Evolutionary conservation across 2,888 invertebrate species (phyloP).

Genomic region (Latheticus oryzae): DNA sequence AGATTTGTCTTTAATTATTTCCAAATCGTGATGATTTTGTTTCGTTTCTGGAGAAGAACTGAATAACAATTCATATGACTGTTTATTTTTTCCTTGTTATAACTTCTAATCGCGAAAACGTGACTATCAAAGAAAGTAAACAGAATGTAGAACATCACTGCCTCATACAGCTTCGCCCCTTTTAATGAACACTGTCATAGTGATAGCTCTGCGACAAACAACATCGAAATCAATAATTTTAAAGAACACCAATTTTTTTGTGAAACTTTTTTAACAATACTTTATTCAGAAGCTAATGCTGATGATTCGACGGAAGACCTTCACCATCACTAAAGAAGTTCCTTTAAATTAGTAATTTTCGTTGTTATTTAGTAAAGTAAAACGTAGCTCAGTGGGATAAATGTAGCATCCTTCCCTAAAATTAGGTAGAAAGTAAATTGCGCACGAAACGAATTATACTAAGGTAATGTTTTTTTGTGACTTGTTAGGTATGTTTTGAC

Average conservation of each 20-base stretch:
- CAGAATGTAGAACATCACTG: constrained; percentile 35
- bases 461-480: constrained; percentile 40
- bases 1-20: too few relatives aligned
- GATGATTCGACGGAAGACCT: too few relatives aligned
- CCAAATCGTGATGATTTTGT: too few relatives aligned
- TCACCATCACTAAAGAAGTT: constrained; percentile 19
- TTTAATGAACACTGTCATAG: constrained; percentile 26
- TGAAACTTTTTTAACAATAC: too few relatives aligned
- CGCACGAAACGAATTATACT: constrained; percentile 39
- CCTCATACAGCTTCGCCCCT: constrained; percentile 18
- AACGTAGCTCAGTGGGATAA: constrained; percentile 21
- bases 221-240: constrained; percentile 25
- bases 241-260: constrained; percentile 16
- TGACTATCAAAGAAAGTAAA: constrained; percentile 41
- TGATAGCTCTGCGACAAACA: constrained; percentile 26
- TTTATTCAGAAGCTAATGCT: too few relatives aligned
- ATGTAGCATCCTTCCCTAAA: constrained; percentile 34
- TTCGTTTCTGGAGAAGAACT: too few relatives aligned
- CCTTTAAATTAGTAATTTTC: constrained; percentile 38
- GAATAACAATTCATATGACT: constrained; percentile 25
- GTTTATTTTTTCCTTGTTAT: constrained; percentile 30
- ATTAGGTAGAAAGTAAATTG: constrained; percentile 36
- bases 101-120: constrained; percentile 40
- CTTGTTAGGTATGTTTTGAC: constrained; percentile 31
- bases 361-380: constrained; percentile 34